Evolutionary conservation across 2,113 vertebrate genomes (phyloP).

Genomic region (Herpailurus yagouaroundi): DNA sequence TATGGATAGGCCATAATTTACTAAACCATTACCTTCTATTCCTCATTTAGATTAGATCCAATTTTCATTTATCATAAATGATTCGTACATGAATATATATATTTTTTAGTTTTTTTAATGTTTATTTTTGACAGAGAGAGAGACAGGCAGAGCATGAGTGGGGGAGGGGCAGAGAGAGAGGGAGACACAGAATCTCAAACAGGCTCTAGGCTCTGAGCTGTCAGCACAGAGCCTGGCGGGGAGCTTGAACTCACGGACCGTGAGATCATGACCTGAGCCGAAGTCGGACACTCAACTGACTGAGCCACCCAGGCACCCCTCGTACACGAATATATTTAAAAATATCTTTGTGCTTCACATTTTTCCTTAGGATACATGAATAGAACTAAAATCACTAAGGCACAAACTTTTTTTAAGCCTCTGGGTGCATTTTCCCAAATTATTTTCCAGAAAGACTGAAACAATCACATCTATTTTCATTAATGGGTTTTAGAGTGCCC

Average conservation of each 20-base stretch:
- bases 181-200: no score
- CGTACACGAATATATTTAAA: neutral
- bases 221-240: no score
- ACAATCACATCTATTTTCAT: neutral
- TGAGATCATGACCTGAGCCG: no score
- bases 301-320: neutral
- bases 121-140: no score
- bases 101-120: no score
- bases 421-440: neutral
- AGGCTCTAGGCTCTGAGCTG: no score
- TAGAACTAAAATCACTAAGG: neutral
- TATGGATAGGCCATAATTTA: neutral
- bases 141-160: no score
- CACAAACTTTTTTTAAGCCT: neutral
- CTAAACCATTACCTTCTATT: neutral
- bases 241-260: no score
- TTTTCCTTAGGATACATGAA: conserved; percentile 22
- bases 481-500: neutral
- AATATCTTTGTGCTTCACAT: neutral
- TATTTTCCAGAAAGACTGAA: neutral
- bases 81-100: neutral
- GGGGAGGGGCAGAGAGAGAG: no score
- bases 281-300: no score
- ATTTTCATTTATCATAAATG: conserved; percentile 16
- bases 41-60: conserved; percentile 30